These are phyloP conservation scores for Ageneiosus marmoratus DNA, from an alignment of 2,113 vertebrate genomes.

Conservation along the genomic window DNA sequence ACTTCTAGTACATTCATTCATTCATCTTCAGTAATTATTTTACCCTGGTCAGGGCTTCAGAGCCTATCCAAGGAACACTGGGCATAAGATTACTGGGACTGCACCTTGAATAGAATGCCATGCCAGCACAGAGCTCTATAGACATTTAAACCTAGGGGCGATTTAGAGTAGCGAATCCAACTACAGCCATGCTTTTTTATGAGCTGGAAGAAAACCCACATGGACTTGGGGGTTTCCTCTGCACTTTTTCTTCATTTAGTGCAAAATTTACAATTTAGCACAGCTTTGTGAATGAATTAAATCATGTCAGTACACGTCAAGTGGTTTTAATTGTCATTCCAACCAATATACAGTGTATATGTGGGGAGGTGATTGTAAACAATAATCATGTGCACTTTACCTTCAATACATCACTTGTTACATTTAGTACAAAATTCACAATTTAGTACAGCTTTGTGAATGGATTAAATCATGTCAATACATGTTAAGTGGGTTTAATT, in stretches of 20 bases:
- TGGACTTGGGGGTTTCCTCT: neutral
- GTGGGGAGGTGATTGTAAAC: too few relatives aligned
- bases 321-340: too few relatives aligned
- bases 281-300: neutral
- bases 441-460: neutral
- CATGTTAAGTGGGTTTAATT: too few relatives aligned
- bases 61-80: neutral
- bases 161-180: neutral
- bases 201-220: neutral
- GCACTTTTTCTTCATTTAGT: neutral
- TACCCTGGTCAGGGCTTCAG: too few relatives aligned
- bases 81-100: neutral
- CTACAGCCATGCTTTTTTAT: neutral
- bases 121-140: neutral
- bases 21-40: neutral
- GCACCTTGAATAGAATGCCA: neutral
- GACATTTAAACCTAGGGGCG: neutral
- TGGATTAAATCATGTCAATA: too few relatives aligned
- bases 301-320: too few relatives aligned
- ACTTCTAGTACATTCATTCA: too few relatives aligned
- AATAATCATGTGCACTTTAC: neutral
- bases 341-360: too few relatives aligned
- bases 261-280: too few relatives aligned
- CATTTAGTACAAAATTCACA: neutral
- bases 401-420: neutral